Base-by-base conservation (phyloP, 2,888 invertebrate genomes). In the Heliconius ismenius region DNA sequence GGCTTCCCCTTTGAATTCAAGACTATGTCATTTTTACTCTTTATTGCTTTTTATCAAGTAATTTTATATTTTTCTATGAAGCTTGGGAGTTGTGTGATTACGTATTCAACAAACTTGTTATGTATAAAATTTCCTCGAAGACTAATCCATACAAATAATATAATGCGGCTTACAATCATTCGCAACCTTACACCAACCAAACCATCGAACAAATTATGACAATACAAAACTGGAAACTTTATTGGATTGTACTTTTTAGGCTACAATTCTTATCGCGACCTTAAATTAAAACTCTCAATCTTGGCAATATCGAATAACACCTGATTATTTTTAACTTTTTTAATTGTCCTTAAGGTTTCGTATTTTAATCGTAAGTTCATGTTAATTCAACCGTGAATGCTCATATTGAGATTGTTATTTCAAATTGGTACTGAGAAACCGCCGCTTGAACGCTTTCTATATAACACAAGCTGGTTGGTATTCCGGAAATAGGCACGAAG, bases 131-230 rank as follows among this genome's bases (percentile, higher is more conserved):
- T 78, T 78, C 74, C 36, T 72, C 74, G 73, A 70, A 74, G 74
- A 76, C 73, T 76, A 72, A 76, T 63, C 72, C 78, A 73, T 74
- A 72, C 78, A 70, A 70, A 70, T 70, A 70, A 70, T 58, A 70
- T 70, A 70, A 49, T 76, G 78, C 76, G 76, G 78, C 74, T 78
- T 76, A 65, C 49, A 75, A 67, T 75, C 67, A 73, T 63, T 76
- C 70, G 73, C 73, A 62, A 69, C 73, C 43, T 60, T 78, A 74
- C 73, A 68, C 69, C 67, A 73, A 64, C 32, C 69, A 24, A 24
- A 36, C 36, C 58, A 70, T 58, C 32, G 58, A 58, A 36, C 70
- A 58, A 58, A 70, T 70, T 58, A 70, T 70, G 70, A 70, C 70
- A 70, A 70, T 58, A 70, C 70, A 70, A 70, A 32, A 70, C 70